phyloP scores from a whole-genome alignment of 1,140 invertebrate genomes.

The Listronotus bonariensis region DNA sequence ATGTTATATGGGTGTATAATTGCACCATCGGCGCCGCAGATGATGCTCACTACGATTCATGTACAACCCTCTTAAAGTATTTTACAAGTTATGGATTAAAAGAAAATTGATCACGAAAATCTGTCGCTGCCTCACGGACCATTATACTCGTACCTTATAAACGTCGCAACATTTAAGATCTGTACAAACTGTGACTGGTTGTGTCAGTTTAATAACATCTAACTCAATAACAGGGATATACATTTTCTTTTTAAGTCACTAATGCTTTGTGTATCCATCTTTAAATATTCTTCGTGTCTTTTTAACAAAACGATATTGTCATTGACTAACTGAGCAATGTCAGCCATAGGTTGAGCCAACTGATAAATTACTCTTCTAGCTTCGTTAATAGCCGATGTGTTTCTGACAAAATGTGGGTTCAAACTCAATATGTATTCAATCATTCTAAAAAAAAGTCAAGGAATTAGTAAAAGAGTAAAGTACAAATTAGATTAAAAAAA shows the following conservation, averaged over 20 bases:
- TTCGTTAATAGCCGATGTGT: conserved; percentile 49
- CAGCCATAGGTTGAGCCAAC: conserved; percentile 50
- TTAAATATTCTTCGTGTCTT: conserved; percentile 31
- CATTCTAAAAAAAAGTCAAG: conserved; percentile 45
- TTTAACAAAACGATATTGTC: conserved; percentile 46
- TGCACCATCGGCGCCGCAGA: too few relatives aligned
- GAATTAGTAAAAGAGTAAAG: too few relatives aligned
- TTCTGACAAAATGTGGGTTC: conserved; percentile 45
- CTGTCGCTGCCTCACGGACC: too few relatives aligned
- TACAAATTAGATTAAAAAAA: too few relatives aligned
- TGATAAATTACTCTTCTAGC: conserved; percentile 47
- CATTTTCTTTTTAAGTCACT: conserved; percentile 44
- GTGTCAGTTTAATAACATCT: conserved; percentile 40
- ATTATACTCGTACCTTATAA: conserved; percentile 40
- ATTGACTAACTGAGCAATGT: conserved; percentile 48
- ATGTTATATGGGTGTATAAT: too few relatives aligned
- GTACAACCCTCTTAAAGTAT: too few relatives aligned
- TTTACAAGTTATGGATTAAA: too few relatives aligned
- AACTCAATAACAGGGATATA: conserved; percentile 49
- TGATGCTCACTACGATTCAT: too few relatives aligned
- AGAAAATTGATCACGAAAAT: too few relatives aligned
- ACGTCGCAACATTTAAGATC: conserved; percentile 43
- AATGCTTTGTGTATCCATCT: conserved; percentile 32
- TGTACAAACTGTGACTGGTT: conserved; percentile 51
- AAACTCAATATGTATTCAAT: conserved; percentile 45